These are phyloP conservation scores for Mormyrops boulengeri DNA, from an alignment of 2,797 vertebrate species.

Conservation along the genomic window DNA sequence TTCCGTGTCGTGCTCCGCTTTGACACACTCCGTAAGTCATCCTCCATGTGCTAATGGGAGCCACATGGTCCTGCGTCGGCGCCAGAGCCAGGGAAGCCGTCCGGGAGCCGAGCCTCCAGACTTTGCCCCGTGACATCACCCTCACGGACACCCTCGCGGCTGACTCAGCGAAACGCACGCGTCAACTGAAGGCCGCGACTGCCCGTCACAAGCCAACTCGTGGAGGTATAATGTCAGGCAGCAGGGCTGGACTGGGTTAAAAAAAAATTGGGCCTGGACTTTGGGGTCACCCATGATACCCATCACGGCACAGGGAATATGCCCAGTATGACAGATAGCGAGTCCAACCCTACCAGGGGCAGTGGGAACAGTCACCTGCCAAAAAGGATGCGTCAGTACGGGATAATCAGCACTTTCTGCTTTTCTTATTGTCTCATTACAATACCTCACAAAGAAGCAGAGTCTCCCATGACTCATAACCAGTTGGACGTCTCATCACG, in stretches of 20 bases:
- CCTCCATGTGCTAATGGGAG: not conserved
- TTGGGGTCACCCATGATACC: not conserved
- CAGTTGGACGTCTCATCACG: not conserved
- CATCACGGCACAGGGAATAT: not conserved
- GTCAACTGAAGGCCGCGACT: not conserved
- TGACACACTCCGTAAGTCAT: not conserved
- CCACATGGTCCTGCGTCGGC: not conserved
- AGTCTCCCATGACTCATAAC: not conserved
- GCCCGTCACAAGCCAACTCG: not conserved
- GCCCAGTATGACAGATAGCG: not conserved
- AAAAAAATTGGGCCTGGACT: not conserved
- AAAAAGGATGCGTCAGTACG: not conserved
- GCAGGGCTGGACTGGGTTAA: not conserved
- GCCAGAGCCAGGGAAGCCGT: not conserved
- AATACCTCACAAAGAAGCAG: not conserved
- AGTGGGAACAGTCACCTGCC: not conserved
- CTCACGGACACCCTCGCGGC: not conserved
- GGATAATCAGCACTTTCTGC: not conserved
- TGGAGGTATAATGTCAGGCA: not conserved
- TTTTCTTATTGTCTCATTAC: not conserved
- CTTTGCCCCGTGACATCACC: constrained; percentile 18
- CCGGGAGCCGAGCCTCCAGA: not conserved
- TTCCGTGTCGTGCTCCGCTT: not conserved
- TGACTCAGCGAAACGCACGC: constrained; percentile 8
- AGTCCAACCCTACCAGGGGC: not conserved